Conservation (phyloP, 2,888 invertebrate genomes). For the Limnephilus auricula region DNA sequence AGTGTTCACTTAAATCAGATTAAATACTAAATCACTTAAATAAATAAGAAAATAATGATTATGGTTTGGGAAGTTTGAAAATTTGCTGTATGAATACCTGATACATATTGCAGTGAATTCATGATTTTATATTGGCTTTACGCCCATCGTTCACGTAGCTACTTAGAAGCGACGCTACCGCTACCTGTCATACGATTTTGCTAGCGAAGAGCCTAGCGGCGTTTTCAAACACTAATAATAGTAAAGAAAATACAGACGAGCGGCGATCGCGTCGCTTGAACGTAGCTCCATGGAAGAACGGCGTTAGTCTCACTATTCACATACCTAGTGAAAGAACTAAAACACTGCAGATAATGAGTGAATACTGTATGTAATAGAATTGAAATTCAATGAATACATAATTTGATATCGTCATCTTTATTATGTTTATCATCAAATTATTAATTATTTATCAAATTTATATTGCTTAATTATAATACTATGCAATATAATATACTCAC, state of each 20-base stretch:
- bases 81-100: neutral
- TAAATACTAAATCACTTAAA: too few relatives aligned
- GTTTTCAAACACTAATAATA: too few relatives aligned
- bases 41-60: neutral
- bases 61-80: neutral
- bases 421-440: neutral
- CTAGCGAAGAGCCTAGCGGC: too few relatives aligned
- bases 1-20: neutral
- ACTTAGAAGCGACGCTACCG: too few relatives aligned
- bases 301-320: too few relatives aligned
- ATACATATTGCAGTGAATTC: neutral
- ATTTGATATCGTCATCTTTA: neutral
- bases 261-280: too few relatives aligned
- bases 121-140: neutral
- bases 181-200: too few relatives aligned
- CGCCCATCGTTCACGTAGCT: too few relatives aligned
- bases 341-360: neutral
- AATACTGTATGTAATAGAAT: neutral
- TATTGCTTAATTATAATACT: neutral
- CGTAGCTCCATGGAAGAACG: too few relatives aligned
- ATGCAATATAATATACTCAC: slow-evolving; percentile 35
- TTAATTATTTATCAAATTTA: neutral
- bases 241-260: too few relatives aligned
- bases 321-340: neutral
- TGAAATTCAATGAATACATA: neutral